Evolutionary conservation across 2,797 vertebrate genomes (phyloP), one percentile per base, ranked within the genome.

Genomic region (Hydrophis major): DNA sequence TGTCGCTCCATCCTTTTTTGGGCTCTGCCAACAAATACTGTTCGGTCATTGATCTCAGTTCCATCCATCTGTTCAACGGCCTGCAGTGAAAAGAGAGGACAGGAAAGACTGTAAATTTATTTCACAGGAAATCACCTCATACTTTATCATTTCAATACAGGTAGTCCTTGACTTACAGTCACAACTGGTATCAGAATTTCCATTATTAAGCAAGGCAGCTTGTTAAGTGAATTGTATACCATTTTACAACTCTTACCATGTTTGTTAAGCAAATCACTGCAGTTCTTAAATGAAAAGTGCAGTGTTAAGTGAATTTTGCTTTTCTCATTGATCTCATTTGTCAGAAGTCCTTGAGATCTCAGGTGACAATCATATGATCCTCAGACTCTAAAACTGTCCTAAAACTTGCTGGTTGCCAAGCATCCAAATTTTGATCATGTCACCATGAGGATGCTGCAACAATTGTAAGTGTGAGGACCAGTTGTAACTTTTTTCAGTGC

Each of bases 1-100:
- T 99, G 99, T 16, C 99, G 98, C 96, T 99, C 99, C 90, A 98
- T 93, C 22, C 99, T 98, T 97, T 99, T 99, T 98, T 99, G 99
- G 94, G 99, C 99, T 3, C 99, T 97, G 53, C 99, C 99, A 25
- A 98, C 99, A 0, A 99, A 99, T 42, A 99, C 94, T 86, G 97
- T 57, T 86, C 98, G 98, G 55, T 99, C 99, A 0, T 98, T 98
- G 94, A 99, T 74, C 93, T 99, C 99, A 96, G 99, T 99, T 83
- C 99, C 99, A 0, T 99, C 99, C 99, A 99, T 99, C 95, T 98
- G 98, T 0, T 97, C 97, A 92, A 99, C 99, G 0, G 99, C 99
- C 99, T 99, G 96, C 5, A 20, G 12, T 22, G 0, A 0, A 4
- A 93, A 27, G 11, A 47, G 1, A 56, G 7, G 57, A 69, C 25